These are phyloP conservation scores for Blastomussa wellsi DNA, from an alignment of 92 coral and sea anemone species.

Conservation along the genomic window DNA sequence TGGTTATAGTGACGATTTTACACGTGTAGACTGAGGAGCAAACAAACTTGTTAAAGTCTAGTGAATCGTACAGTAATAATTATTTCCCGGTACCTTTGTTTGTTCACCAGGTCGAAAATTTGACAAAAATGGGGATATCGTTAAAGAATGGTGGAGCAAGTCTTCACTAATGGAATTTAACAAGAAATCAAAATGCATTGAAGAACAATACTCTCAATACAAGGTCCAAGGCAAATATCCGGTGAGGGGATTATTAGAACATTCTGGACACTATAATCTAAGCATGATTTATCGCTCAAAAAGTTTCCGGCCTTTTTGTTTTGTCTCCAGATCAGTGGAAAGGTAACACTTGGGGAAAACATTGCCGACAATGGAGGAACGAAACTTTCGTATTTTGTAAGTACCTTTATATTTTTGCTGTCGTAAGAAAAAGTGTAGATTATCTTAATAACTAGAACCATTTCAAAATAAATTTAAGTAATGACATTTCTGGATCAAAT, in stretches of 20 bases:
- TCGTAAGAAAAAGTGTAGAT: too few species aligned
- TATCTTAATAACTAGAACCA: not conserved
- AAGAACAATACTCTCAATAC: slow-evolving; percentile 90
- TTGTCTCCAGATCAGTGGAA: slow-evolving; percentile 87
- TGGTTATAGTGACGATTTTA: too few species aligned
- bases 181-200: slow-evolving; percentile 87
- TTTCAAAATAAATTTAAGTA: not conserved
- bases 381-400: slow-evolving; percentile 90
- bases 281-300: not conserved
- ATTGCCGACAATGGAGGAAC: slow-evolving; percentile 99
- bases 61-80: not conserved
- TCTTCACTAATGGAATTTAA: slow-evolving; percentile 76
- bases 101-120: slow-evolving; percentile 82
- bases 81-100: not conserved
- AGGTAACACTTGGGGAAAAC: slow-evolving; percentile 93
- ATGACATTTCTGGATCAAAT: too few species aligned
- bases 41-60: too few species aligned
- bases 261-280: not conserved
- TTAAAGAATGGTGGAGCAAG: slow-evolving; percentile 96
- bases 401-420: not conserved
- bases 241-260: slow-evolving; percentile 43
- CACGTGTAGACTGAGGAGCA: too few species aligned
- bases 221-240: slow-evolving; percentile 87
- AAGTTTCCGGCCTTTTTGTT: not conserved
- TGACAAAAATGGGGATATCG: slow-evolving; percentile 98